Base-by-base conservation (phyloP, 1,140 invertebrate genomes). In the Hylyphantes graminicola region DNA sequence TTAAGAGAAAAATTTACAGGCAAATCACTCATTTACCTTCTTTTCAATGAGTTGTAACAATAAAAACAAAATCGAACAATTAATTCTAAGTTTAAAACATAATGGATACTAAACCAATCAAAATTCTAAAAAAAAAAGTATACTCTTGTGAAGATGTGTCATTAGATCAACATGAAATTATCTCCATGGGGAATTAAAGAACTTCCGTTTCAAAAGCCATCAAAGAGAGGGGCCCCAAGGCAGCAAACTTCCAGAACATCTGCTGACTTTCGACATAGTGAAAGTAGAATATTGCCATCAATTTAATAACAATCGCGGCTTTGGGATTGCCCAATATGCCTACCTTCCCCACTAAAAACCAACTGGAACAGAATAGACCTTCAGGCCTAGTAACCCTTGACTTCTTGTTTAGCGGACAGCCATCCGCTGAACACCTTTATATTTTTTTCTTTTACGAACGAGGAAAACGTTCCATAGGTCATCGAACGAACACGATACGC, bases 371-470 rank as follows among this genome's bases (percentile, higher is more conserved):
- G 54, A 67, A 70, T 13, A 70, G n/a, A 35, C 35, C 35, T 35
- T 9, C 51, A 63, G 75, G 75, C 75, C 75, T 78, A 78, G 21
- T 78, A 65, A 78, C 75, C 75, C 19, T 65, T 78, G 75, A 78
- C 75, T 54, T 15, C 17, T 53, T 48, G 7, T 17, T 9, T 15
- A 74, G 54, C 35, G 50, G 70, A 50, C 12, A 50, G 17, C 12
- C 21, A 17, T 17, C 1, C 57, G 2, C 17, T 61, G 53, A 78
- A 54, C 61, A 65, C 51, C 75, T 64, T 54, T 21, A 13, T n/a
- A 51, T 12, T 65, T 76, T 65, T 65, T 48, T 35, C 5, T 5
- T 70, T 65, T 63, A 78, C 61, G 75, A 78, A 78, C 61, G 17
- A 78, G 75, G 75, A 78, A 78, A 78, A 67, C 13, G 13, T 65